Base-by-base conservation (phyloP, 2,888 invertebrate genomes). In the Netelia inedita region DNA sequence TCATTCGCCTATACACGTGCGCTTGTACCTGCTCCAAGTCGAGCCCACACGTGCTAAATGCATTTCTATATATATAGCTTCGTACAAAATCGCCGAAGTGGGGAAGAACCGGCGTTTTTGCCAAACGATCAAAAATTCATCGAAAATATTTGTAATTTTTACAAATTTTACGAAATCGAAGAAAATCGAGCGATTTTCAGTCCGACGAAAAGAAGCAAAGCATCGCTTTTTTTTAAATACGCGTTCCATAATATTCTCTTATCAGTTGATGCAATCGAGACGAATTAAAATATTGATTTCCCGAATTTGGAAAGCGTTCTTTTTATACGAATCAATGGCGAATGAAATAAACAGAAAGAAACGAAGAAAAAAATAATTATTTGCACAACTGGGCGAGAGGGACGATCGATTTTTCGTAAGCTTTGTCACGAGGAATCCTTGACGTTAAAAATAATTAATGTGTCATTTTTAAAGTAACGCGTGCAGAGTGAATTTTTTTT, bases 1-100 rank as follows among this genome's bases (percentile, higher is more conserved):
- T 66, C 66, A 72, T 10, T 81, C 75, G 53, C 23, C 19, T 68
- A 10, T 43, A 59, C 79, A 82, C 78, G 87, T 85, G 74, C 81
- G 50, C 53, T 68, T 65, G 23, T 66, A 59, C 55, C 61, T 82
- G 75, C 65, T 69, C 3, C n/a, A 9, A 16, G n/a, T 55, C 8
- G 55, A 16, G 6, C 35, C 35, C 35, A 6, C 55, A 55, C 55
- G 55, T 55, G 55, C 16, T 55, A n/a, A 5, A 35, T 35, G 35
- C 35, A 35, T 6, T 35, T 35, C 6, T 35, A 6, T 35, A 28
- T 35, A 35, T 28, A 28, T 28, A 2, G 3, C 28, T 35, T 35
- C 0, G 35, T 35, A 35, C 35, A 6, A 35, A 35, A 35, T 6
- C 35, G 35, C 8, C 5, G 6, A 5, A 35, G 35, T 0, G 35